phyloP scores from a whole-genome alignment of 2,113 vertebrate genomes.

The Gymnobelideus leadbeateri region DNA sequence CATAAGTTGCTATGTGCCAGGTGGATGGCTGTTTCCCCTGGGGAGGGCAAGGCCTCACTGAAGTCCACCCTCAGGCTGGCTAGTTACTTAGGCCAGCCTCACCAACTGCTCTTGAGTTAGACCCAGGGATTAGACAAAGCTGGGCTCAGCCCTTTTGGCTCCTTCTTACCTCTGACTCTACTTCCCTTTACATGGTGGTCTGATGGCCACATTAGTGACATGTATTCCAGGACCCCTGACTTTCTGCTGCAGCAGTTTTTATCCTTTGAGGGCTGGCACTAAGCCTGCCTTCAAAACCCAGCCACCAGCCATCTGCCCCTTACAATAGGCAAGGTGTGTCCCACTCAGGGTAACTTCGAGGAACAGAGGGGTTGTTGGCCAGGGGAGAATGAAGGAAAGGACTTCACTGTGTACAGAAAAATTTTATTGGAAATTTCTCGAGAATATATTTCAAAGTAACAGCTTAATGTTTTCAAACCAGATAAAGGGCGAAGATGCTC shows the following conservation, averaged over 20 bases:
- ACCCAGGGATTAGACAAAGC: not conserved
- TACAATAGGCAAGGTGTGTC: not conserved
- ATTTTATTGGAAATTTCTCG: constrained; percentile 85
- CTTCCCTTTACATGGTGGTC: no score
- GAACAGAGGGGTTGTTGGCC: no score
- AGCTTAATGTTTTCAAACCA: constrained; percentile 78
- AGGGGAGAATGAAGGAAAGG: not conserved
- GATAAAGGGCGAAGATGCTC: constrained; percentile 5
- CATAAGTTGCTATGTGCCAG: not conserved
- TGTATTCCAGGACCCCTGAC: no score
- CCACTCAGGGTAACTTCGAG: no score
- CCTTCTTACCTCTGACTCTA: not conserved
- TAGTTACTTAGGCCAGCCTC: not conserved
- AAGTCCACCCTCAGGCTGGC: no score
- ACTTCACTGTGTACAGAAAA: constrained; percentile 81
- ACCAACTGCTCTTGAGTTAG: not conserved
- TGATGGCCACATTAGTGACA: no score
- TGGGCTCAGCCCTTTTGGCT: not conserved
- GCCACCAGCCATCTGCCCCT: not conserved
- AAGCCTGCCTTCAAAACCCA: not conserved
- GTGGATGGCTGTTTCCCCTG: not conserved
- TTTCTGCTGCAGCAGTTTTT: not conserved
- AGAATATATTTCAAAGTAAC: constrained; percentile 78
- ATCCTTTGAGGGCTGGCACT: no score
- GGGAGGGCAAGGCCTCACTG: no score